Base-by-base conservation (phyloP, 2,888 invertebrate genomes). In the Eugnorisma glareosa region DNA sequence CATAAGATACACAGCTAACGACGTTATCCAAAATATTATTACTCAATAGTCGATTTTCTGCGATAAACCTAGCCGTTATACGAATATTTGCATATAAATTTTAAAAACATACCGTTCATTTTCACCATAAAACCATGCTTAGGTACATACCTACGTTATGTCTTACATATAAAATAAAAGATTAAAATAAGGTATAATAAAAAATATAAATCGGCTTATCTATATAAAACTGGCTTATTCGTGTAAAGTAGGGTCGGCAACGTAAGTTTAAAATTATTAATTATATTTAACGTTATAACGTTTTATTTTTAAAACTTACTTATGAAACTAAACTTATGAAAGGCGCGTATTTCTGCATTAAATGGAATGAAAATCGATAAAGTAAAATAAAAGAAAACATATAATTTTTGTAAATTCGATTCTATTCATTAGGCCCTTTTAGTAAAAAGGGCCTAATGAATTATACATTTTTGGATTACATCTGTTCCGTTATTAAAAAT, bases 201-300 rank as follows among this genome's bases (percentile, higher is more conserved):
- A 96, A 96, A 96, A 94, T 93, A 94, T 93, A 94, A 96, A 96
- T 96, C 96, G 95, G 96, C 96, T 96, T 96, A 96, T 96, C 96
- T 96, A 90, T 96, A 95, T 95, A 95, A 96, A 96, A 95, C 95
- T 94, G 92, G 95, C 95, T 96, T 94, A 95, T 94, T 93, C 93
- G 91, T 91, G 91, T 91, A 83, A 91, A 87, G 96, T 94, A 96
- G 81, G 81, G 95, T 92, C 89, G 86, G 93, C 93, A 93, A 85
- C 1, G 24, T 59, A 57, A 67, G n/a, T 71, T 73, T 66, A 35
- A 79, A 86, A 73, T 66, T n/a, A 67, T 70, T 72, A 35, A 57
- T 31, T 31, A 48, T 45, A 43, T 28, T 3, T 40, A 6, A 64
- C 15, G 15, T 8, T 28, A 1, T 40, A 6, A 64, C 15, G 15